Base-by-base conservation (phyloP, 2,888 invertebrate species). In the Amaurobius ferox region DNA sequence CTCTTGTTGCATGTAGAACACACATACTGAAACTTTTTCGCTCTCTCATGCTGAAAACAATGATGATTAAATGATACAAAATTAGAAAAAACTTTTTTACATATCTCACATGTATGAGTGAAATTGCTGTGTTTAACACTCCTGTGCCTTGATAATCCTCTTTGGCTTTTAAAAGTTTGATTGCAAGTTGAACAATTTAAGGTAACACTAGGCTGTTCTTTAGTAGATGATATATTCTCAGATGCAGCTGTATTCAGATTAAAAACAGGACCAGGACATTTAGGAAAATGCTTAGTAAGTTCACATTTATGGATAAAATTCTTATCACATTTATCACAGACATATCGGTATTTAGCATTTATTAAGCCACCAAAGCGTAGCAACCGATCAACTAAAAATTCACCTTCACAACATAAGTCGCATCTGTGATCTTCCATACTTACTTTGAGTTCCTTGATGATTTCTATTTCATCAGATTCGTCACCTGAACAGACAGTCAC, bases 351-450 rank as follows among this genome's bases (percentile, higher is more conserved):
- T 3, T 48, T n/a, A 7, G 48, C 40, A 30, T 72, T 55, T 19
- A 77, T 0, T 30, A 85, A 35, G n/a, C 83, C 83, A 39, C 83
- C 77, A 55, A 66, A 85, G 0, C 39, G 29, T 0, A 85, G 39
- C 1, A 85, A 23, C 39, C 48, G 72, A n/a, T 77, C 64, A 9
- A 85, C 39, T 30, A 85, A 44, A 30, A 85, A 85, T 7, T 44
- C 61, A 11, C 83, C 83, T 61, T 72, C 30, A 26, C 67, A 72
- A 30, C 83, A 85, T 9, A 85, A 32, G n/a, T 77, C 71, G 67
- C 83, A 85, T 30, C 39, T 11, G 29, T 85, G 83, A 6, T 64
- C 19, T 13, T 62, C 39, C n/a, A 66, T 13, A 29, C n/a, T 40
- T 5, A 55, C 40, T 39, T 77, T 66, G 5, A 77, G 39, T 55